Percentiles rank a stretch among this genome's conserved stretches.
Evolutionary conservation across 2,888 invertebrate species (phyloP).

Genomic region (Ischnura elegans): DNA sequence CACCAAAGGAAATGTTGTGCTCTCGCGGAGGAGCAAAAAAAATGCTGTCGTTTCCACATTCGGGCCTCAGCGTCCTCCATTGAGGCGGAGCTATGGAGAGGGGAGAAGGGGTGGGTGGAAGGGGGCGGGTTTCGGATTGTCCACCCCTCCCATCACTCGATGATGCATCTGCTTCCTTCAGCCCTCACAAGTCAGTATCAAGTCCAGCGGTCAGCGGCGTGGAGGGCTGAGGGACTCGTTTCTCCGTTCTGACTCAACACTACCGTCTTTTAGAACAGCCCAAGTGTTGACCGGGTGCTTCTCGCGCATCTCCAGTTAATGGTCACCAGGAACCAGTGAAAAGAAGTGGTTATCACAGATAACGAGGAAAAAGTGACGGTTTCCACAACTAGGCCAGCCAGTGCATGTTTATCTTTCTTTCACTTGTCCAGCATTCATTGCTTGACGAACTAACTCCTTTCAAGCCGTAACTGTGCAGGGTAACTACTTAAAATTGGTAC

Average conservation of each 20-base stretch:
- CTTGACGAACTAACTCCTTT: too few relatives aligned
- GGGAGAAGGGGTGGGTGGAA: background rate
- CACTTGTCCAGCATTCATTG: too few relatives aligned
- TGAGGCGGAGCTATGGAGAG: background rate
- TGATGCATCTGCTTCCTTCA: background rate
- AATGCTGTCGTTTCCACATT: background rate
- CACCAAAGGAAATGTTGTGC: background rate
- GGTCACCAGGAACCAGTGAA: too few relatives aligned
- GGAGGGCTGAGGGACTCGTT: background rate
- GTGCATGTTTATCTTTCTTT: too few relatives aligned
- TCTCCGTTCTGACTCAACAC: background rate
- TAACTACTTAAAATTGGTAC: too few relatives aligned
- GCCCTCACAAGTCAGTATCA: background rate
- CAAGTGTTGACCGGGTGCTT: background rate
- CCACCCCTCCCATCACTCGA: background rate
- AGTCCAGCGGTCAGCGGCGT: background rate
- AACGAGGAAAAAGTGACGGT: too few relatives aligned
- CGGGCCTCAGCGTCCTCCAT: background rate
- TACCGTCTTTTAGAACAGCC: too few relatives aligned
- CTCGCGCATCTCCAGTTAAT: background rate
- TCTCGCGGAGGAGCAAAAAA: background rate
- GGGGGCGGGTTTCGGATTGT: background rate
- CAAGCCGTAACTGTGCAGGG: too few relatives aligned
- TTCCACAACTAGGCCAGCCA: too few relatives aligned
- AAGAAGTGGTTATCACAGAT: too few relatives aligned